Conservation (phyloP, 1,140 invertebrate genomes). For the Nasonia longicornis region DNA sequence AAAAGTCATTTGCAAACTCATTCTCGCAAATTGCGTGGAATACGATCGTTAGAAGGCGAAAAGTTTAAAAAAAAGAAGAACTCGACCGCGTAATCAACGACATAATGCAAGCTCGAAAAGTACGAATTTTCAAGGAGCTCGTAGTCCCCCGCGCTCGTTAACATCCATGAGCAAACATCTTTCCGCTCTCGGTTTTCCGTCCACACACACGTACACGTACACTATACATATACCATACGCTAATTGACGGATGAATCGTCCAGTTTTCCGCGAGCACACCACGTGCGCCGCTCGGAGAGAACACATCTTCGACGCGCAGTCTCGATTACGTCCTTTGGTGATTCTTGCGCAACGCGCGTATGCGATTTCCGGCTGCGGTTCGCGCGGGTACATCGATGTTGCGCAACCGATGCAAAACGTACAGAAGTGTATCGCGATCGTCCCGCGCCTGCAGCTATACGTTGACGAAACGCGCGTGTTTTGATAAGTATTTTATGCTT, state of each 20-base stretch:
- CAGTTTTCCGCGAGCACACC: background rate
- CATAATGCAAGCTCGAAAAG: background rate
- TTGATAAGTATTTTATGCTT: too few species aligned
- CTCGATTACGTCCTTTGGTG: background rate
- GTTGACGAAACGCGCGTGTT: background rate
- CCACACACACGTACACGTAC: background rate
- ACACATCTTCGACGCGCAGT: background rate
- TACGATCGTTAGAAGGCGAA: background rate
- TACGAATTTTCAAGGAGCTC: background rate
- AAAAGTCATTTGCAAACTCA: conserved; percentile 3
- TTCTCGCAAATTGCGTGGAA: background rate
- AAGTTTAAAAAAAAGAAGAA: background rate
- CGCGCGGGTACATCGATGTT: background rate
- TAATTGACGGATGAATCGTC: conserved; percentile 17
- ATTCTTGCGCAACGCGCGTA: background rate
- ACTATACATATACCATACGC: background rate
- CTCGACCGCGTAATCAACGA: too few species aligned
- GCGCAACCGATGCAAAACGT: background rate
- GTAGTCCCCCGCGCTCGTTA: background rate
- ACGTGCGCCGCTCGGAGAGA: background rate
- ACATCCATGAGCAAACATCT: background rate
- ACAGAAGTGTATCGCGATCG: background rate
- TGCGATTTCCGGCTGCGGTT: background rate
- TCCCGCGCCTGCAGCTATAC: background rate
- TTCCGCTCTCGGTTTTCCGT: background rate